Percentiles rank a stretch among this genome's conserved stretches.
Conservation (phyloP, 1,140 invertebrate species). For the Nasonia longicornis region DNA sequence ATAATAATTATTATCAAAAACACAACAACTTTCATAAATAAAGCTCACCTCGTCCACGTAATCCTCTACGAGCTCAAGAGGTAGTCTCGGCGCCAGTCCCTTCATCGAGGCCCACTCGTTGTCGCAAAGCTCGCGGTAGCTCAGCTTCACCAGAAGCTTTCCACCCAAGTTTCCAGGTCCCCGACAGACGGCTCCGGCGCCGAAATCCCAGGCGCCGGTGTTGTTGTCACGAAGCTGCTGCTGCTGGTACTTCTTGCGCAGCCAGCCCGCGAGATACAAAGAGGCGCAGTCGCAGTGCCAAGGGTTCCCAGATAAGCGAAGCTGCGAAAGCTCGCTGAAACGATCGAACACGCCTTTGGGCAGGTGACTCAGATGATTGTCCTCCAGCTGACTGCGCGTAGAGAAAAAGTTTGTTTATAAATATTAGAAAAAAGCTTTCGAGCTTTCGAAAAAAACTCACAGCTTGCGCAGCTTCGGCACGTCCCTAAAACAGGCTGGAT, state of each 20-base stretch:
- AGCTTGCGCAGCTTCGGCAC: slow-evolving; percentile 61
- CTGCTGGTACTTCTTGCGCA: slow-evolving; percentile 60
- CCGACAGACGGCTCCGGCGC: slow-evolving; percentile 76
- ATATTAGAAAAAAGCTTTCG: neutral
- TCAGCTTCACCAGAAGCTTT: slow-evolving; percentile 76
- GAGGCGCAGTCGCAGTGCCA: slow-evolving; percentile 89
- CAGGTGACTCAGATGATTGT: slow-evolving; percentile 81
- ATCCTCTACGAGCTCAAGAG: slow-evolving; percentile 59
- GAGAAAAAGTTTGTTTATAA: neutral
- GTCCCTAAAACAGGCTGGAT: slow-evolving; percentile 68
- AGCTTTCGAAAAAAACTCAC: slow-evolving; percentile 48
- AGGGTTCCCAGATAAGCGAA: slow-evolving; percentile 85
- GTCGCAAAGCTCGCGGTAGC: slow-evolving; percentile 84
- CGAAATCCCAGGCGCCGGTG: slow-evolving; percentile 72
- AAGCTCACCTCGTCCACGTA: neutral
- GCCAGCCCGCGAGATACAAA: slow-evolving; percentile 79
- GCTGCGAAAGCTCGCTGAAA: slow-evolving; percentile 75
- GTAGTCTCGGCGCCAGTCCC: slow-evolving; percentile 77
- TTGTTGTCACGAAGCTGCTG: slow-evolving; percentile 4
- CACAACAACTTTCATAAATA: neutral
- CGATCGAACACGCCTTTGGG: slow-evolving; percentile 78
- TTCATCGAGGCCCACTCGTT: slow-evolving; percentile 89
- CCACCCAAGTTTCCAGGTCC: slow-evolving; percentile 81
- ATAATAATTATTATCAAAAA: neutral
- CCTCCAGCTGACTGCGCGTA: slow-evolving; percentile 78